phyloP scores from a whole-genome alignment of 2,888 invertebrate species.

The Sinelater perroti region DNA sequence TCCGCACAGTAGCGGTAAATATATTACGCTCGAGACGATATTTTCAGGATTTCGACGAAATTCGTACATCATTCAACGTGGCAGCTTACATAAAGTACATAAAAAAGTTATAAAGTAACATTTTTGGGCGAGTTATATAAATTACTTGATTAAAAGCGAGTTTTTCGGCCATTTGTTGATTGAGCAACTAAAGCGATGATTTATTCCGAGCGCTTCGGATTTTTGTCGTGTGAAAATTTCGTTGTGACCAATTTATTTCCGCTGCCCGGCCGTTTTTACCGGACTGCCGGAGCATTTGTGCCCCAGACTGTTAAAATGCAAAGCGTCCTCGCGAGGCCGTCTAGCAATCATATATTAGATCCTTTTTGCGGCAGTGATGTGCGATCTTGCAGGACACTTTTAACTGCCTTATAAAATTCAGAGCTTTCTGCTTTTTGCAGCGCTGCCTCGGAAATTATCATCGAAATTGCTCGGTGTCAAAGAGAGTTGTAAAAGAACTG shows the following conservation, averaged over 20 bases:
- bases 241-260: slow-evolving; percentile 31
- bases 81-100: slow-evolving; percentile 40
- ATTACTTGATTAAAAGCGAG: slow-evolving; percentile 38
- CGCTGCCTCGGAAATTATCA: slow-evolving; percentile 49
- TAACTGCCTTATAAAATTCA: slow-evolving; percentile 48
- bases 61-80: slow-evolving; percentile 45
- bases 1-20: slow-evolving; percentile 52
- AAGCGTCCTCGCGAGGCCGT: slow-evolving; percentile 27
- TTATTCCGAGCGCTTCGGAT: slow-evolving; percentile 30
- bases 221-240: slow-evolving; percentile 39
- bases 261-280: slow-evolving; percentile 23
- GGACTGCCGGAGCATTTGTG: slow-evolving; percentile 24
- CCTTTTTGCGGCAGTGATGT: slow-evolving; percentile 42
- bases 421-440: slow-evolving; percentile 47
- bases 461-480: slow-evolving; percentile 54
- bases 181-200: slow-evolving; percentile 37
- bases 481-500: slow-evolving; percentile 53
- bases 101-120: slow-evolving; percentile 37
- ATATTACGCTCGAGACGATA: slow-evolving; percentile 50
- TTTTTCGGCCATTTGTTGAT: slow-evolving; percentile 36
- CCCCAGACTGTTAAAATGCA: slow-evolving; percentile 23
- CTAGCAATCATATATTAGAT: slow-evolving; percentile 21
- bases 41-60: slow-evolving; percentile 49
- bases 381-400: slow-evolving; percentile 42
- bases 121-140: slow-evolving; percentile 37